phyloP scores from a whole-genome alignment of 1,140 invertebrate genomes.

The Aphidius gifuensis region DNA sequence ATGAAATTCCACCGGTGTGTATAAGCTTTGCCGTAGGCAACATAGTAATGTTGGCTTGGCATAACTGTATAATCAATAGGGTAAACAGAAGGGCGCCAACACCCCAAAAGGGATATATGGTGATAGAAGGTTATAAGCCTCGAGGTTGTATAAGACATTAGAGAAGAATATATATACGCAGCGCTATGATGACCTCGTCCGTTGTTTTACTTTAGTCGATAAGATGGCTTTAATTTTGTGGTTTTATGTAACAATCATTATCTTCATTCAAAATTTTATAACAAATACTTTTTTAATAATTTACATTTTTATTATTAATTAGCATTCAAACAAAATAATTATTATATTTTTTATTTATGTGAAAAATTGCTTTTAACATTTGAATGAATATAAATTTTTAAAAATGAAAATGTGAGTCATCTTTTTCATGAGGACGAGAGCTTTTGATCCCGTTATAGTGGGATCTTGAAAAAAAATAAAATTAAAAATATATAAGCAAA shows the following conservation, averaged over 20 bases:
- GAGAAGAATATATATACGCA: constrained; percentile 12
- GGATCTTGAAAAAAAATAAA: constrained; percentile 1
- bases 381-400: too few relatives aligned
- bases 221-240: constrained; percentile 21
- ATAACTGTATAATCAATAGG: constrained; percentile 39
- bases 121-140: too few relatives aligned
- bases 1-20: not conserved
- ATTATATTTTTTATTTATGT: too few relatives aligned
- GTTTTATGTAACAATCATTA: not conserved
- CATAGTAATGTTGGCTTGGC: not conserved
- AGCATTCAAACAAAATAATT: too few relatives aligned
- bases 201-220: constrained; percentile 27
- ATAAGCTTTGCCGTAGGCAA: not conserved
- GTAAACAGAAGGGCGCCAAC: constrained; percentile 34
- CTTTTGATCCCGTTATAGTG: constrained; percentile 43
- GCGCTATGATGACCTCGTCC: not conserved
- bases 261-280: too few relatives aligned
- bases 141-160: constrained; percentile 30
- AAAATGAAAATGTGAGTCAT: constrained; percentile 6
- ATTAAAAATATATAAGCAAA: constrained; percentile 29
- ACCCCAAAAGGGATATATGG: not conserved
- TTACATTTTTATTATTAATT: too few relatives aligned
- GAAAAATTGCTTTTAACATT: too few relatives aligned
- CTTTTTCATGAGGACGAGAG: constrained; percentile 14
- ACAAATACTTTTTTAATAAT: too few relatives aligned